Conservation (phyloP, 2,113 vertebrate species). For the Puma concolor region DNA sequence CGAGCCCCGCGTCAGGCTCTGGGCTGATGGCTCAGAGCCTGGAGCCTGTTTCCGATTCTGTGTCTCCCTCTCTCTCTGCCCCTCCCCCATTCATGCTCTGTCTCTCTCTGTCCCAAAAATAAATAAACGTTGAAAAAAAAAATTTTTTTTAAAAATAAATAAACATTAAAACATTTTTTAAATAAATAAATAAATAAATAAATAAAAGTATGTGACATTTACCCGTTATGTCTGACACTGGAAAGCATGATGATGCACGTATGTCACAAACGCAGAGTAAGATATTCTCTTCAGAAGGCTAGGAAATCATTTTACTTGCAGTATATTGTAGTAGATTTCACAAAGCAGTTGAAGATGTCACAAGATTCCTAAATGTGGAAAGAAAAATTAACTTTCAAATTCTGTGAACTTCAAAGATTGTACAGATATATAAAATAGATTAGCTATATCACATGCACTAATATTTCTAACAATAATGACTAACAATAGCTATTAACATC, state of each 20-base stretch:
- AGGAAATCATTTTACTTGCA: not conserved
- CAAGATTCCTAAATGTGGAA: not conserved
- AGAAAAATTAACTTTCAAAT: not conserved
- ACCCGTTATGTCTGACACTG: not conserved
- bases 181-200: not conserved
- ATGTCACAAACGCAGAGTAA: not conserved
- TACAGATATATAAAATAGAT: not conserved
- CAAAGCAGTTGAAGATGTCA: not conserved
- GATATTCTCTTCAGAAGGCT: not conserved
- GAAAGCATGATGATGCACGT: not conserved
- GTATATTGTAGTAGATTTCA: not conserved
- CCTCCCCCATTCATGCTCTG: no score
- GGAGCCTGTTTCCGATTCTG: no score
- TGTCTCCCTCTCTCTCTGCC: no score
- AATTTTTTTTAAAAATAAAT: no score
- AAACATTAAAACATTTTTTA: no score
- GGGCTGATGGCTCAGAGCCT: no score
- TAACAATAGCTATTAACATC: not conserved
- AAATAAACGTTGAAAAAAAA: no score
- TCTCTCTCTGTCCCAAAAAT: no score
- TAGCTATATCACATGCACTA: not conserved
- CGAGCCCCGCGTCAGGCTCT: no score
- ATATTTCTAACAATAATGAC: not conserved
- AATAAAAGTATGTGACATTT: not conserved
- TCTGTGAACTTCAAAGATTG: not conserved